Base-by-base conservation (phyloP, 1,140 invertebrate species). In the Delia radicum region DNA sequence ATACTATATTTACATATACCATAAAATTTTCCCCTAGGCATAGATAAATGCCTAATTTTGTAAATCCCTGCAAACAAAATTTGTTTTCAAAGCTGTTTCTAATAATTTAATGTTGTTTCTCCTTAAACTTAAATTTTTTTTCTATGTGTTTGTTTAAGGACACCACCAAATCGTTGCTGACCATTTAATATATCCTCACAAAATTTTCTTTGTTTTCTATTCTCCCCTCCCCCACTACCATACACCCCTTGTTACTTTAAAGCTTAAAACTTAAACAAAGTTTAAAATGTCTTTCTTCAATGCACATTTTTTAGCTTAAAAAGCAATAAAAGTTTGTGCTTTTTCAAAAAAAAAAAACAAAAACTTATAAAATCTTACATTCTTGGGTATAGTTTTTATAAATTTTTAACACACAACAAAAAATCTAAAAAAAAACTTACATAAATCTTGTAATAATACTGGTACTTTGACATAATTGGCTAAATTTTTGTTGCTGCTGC, bases 381-480 rank as follows among this genome's bases (percentile, higher is more conserved):
- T 42, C 37, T 42, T 12, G 37, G 37, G 8, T 2, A 42, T 10
- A 12, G 37, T 42, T 42, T 8, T 42, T 42, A 13, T 10, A n/a
- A n/a, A n/a, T n/a, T n/a, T 42, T 3, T 42, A 13, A 6, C 2
- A 2, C 8, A 13, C 10, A 42, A 42, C 3, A 42, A 55, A 21
- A 21, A 6, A 7, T 4, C 4, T 55, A 55, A 21, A 8, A 21
- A 55, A 55, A 18, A 55, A 55, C n/a, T 55, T 55, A 18, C 21
- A 55, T 55, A 55, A 55, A 55, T 55, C 48, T 55, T 55, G 48
- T 55, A 55, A 55, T 55, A 55, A 55, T 55, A 55, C 48, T 55
- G 48, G n/a, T 55, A 55, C n/a, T 55, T 55, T 55, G 48, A 55
- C 48, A 55, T 55, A 18, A 55, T 55, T 55, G 48, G 48, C 48